A percentile compares a stretch with the other conserved stretches of the same genome.
Evolutionary conservation across 2,113 vertebrate genomes (phyloP).

Genomic region (Tonatia bakeri): DNA sequence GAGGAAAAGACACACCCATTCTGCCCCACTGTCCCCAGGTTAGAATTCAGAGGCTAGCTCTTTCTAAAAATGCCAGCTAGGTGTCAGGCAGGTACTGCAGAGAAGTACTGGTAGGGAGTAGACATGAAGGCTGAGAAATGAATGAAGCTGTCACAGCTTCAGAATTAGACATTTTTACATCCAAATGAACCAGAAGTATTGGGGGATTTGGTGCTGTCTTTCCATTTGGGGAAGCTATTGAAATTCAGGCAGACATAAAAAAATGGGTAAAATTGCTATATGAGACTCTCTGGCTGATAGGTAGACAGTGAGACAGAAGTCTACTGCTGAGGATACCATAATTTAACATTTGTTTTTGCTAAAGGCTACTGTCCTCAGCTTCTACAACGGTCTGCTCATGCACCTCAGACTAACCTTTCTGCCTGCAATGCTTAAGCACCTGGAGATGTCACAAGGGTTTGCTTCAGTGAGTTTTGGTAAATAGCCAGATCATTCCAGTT

Average conservation of each 20-base stretch:
- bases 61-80: neutral
- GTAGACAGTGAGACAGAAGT: neutral
- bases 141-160: neutral
- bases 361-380: neutral
- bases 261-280: neutral
- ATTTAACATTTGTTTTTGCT: neutral
- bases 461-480: neutral
- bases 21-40: too few species aligned
- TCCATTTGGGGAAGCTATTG: neutral
- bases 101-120: too few species aligned
- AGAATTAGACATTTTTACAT: neutral
- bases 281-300: neutral
- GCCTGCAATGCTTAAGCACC: neutral
- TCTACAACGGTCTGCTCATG: neutral
- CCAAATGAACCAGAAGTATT: neutral
- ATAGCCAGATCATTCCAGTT: neutral
- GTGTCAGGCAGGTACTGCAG: neutral
- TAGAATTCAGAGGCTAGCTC: neutral
- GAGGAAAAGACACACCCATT: neutral
- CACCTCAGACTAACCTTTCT: neutral
- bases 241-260: neutral
- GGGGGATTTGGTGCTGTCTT: neutral
- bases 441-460: neutral
- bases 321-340: neutral
- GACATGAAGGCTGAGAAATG: neutral